Percentiles rank a stretch among this genome's conserved stretches.
phyloP scores from a whole-genome alignment of 2,113 vertebrate genomes.

The Chaetura pelagica region DNA sequence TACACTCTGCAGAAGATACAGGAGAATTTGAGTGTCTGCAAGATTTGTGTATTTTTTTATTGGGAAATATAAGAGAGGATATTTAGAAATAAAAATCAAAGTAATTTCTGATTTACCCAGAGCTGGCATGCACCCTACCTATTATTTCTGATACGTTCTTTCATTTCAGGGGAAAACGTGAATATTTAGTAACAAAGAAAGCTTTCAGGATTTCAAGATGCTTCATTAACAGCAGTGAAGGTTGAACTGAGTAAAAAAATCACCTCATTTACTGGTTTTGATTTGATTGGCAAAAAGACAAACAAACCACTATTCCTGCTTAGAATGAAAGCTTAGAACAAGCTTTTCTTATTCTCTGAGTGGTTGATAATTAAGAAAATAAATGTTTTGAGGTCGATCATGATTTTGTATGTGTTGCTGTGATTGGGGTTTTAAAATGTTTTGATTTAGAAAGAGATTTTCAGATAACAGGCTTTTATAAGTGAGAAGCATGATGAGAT shows the following conservation, averaged over 20 bases:
- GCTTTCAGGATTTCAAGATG: conserved; percentile 16
- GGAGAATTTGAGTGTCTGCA: background rate
- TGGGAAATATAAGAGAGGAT: background rate
- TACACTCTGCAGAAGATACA: background rate
- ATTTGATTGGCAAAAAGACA: background rate
- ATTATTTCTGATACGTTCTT: background rate
- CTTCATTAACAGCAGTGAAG: conserved; percentile 32
- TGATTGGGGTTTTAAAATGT: background rate
- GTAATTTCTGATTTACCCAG: background rate
- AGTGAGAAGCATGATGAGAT: background rate
- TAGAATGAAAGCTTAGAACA: background rate
- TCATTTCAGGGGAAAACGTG: background rate
- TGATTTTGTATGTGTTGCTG: background rate
- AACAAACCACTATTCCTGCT: background rate
- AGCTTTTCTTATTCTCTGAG: background rate
- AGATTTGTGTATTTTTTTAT: background rate
- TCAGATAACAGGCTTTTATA: background rate
- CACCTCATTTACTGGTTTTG: background rate
- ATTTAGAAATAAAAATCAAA: background rate
- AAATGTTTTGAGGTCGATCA: background rate
- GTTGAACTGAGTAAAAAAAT: conserved; percentile 5
- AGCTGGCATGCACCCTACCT: background rate
- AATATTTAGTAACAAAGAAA: conserved; percentile 13
- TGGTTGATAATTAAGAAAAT: background rate
- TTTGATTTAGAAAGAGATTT: background rate